Evolutionary conservation across 2,888 invertebrate species (phyloP), one percentile per base, ranked within the genome.

Genomic region (Apoderus coryli): DNA sequence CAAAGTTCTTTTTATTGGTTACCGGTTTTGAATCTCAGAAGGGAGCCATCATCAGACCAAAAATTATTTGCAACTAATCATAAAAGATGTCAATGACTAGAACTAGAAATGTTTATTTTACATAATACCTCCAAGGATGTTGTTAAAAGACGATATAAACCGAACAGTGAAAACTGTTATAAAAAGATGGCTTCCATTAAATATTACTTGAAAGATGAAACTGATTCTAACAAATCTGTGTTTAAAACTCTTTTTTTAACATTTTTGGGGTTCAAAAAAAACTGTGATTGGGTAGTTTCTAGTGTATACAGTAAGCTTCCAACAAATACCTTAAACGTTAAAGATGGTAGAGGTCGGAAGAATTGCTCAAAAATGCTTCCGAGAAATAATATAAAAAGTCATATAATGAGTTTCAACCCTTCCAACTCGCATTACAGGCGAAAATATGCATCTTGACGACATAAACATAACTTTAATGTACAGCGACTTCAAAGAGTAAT

Each of bases 331-430:
- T n/a, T 15, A 9, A 29, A 22, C n/a, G 19, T 13, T 24, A 24
- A 11, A n/a, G 22, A 29, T 29, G 29, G 16, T 11, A 28, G 16
- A 14, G 12, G 12, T 7, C 9, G 14, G 4, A 29, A 22, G 4
- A 16, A 14, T 11, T 6, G 9, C 13, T 14, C 27, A 6, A 29
- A 10, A 4, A 30, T 26, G 27, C 25, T 25, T 10, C 15, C 23
- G 14, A 9, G 30, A 30, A 22, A 31, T 10, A n/a, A 14, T 11
- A 34, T 27, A n/a, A 19, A 16, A 9, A 7, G 10, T 13, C 31
- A 34, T 15, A 34, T 34, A 10, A 10, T 25, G n/a, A 25, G 25
- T 4, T 31, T 31, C 25, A 9, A 23, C n/a, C 31, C 34, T 13
- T 25, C 31, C 5, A 27, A 14, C 4, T 25, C 31, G 6, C 31